phyloP scores from a whole-genome alignment of 2,113 vertebrate species.

The Jaculus jaculus region DNA sequence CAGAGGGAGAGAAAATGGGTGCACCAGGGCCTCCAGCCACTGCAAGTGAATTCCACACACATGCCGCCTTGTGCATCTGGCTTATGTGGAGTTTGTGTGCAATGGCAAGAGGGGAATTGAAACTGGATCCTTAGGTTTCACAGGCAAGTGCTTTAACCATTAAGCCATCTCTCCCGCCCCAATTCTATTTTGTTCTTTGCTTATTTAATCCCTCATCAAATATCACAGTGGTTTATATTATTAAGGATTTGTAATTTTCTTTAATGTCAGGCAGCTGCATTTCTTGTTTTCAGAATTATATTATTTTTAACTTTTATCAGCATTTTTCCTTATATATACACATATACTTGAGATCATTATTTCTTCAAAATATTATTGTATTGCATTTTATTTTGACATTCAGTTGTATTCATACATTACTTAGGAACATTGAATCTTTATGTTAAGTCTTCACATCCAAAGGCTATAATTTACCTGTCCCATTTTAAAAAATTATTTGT shows the following conservation, averaged over 20 bases:
- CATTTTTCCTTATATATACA: too few relatives aligned
- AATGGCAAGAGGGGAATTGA: too few relatives aligned
- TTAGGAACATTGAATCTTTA: conserved; percentile 13
- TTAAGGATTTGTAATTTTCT: conserved; percentile 14
- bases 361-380: conserved; percentile 9
- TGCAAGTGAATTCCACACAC: too few relatives aligned
- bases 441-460: background rate
- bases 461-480: conserved; percentile 49
- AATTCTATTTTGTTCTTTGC: too few relatives aligned
- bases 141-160: too few relatives aligned
- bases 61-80: too few relatives aligned
- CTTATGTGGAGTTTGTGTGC: too few relatives aligned
- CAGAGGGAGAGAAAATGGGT: too few relatives aligned
- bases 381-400: background rate
- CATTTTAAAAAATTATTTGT: background rate
- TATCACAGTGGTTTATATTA: conserved; percentile 32
- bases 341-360: too few relatives aligned
- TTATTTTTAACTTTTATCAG: background rate
- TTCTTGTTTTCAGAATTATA: conserved; percentile 38
- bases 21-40: too few relatives aligned
- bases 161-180: too few relatives aligned
- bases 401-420: background rate
- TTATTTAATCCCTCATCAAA: background rate
- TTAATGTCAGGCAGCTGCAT: conserved; percentile 32
- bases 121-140: too few relatives aligned